Conservation (phyloP, 2,888 invertebrate species). For the Yponomeuta malinellus region DNA sequence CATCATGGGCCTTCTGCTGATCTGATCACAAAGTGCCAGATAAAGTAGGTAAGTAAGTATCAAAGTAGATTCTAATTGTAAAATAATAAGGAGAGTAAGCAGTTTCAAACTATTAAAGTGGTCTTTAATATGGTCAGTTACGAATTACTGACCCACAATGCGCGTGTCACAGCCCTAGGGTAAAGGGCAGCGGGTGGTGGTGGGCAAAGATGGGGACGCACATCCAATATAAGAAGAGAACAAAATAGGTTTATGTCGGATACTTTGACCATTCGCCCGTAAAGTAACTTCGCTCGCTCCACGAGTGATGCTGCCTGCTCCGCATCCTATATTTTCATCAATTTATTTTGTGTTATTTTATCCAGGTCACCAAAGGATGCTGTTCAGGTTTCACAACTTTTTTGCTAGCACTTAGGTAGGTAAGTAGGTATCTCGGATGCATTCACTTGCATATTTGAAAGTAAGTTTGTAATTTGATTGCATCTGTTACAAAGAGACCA, state of each 20-base stretch:
- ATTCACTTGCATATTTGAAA: not conserved
- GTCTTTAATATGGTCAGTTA: no score
- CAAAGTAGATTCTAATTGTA: no score
- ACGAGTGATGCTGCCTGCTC: slow-evolving; percentile 49
- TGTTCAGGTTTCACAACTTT: not conserved
- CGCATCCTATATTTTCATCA: slow-evolving; percentile 25
- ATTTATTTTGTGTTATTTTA: slow-evolving; percentile 10
- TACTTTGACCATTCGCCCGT: slow-evolving; percentile 75
- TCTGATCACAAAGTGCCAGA: no score
- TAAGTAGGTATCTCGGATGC: not conserved
- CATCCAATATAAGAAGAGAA: slow-evolving; percentile 76
- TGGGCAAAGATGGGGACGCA: slow-evolving; percentile 66
- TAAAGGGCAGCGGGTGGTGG: slow-evolving; percentile 52
- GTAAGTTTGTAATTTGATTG: not conserved
- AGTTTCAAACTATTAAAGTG: no score
- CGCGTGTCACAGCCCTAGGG: slow-evolving; percentile 44
- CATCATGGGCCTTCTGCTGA: no score
- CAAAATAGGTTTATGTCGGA: slow-evolving; percentile 76
- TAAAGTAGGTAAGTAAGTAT: no score
- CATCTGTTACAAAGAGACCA: slow-evolving; percentile 17
- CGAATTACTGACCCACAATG: no score
- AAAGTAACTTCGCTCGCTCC: slow-evolving; percentile 63
- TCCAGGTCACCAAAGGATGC: not conserved
- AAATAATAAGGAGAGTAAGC: no score
- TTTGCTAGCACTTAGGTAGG: not conserved